Evolutionary conservation across 2,113 vertebrate species (phyloP), one percentile per base, ranked within the genome.

Genomic region (Steatornis caripensis): DNA sequence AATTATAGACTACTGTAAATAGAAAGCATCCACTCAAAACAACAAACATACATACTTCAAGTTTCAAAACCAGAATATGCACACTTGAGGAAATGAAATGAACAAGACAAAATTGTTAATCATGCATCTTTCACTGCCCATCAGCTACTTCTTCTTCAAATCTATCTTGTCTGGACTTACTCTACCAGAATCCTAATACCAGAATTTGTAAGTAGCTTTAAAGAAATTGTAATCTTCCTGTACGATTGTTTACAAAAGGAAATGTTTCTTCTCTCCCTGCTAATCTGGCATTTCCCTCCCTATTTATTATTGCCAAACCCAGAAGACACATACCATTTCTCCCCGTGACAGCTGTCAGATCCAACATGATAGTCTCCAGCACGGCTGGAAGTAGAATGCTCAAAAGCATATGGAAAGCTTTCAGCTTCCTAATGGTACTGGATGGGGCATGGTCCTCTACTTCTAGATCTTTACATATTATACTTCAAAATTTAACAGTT

Each of bases 21-120:
- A 91, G 77, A 80, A 96, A 94, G 66, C 66, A 95, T 62, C 80
- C 77, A 95, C 74, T 89, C 69, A 69, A 76, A 78, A 65, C 9
- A 5, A 60, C 14, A 16, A 91, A 72, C 37, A 26, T 49, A 75
- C 23, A 84, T 19, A 75, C 12, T 37, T 48, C 4, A 84, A 18
- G 18, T 78, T 89, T 91, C 69, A 72, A 61, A 94, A 92, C 19
- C 39, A 64, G 53, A 89, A 78, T 20, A 58, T 49, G 76, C 10
- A 85, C 45, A 49, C 32, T 89, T 51, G 12, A 87, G 54, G 74
- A 97, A 95, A 61, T 55, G 9, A 92, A 84, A 15, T 32, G 48
- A 94, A 74, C 49, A 71, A 66, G 91, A 71, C 39, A 26, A 68
- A 83, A 49, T 3, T 51, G 49, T 78, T 93, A 37, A 62, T 80